Percentiles rank a stretch among this genome's conserved stretches.
phyloP scores from a whole-genome alignment of 2,797 vertebrate genomes.

The Enteromius afrohamiltoni region DNA sequence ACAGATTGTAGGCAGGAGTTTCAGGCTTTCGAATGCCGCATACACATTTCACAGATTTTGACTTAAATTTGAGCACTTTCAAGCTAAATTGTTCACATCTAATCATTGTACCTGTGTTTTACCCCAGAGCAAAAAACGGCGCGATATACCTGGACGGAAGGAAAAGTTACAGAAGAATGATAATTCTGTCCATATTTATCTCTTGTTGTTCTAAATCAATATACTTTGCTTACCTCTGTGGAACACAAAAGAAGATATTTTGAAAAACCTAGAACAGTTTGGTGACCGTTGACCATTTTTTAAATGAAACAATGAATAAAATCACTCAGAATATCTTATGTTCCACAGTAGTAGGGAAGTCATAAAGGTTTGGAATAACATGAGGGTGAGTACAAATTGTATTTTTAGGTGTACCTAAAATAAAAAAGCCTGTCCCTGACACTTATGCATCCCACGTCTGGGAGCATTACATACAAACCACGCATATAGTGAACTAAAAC shows the following conservation, averaged over 20 bases:
- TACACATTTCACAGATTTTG: slow-evolving; percentile 47
- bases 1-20: slow-evolving; percentile 10
- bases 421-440: neutral
- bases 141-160: neutral
- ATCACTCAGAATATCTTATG: neutral
- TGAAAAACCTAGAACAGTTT: neutral
- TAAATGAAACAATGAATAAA: neutral
- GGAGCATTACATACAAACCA: neutral
- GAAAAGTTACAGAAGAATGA: neutral
- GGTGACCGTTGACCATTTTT: neutral
- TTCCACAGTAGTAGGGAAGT: neutral
- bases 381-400: neutral
- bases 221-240: neutral
- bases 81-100: neutral
- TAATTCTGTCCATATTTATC: neutral
- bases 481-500: neutral
- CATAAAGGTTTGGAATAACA: neutral
- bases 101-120: neutral
- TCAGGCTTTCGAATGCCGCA: slow-evolving; percentile 17
- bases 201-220: neutral
- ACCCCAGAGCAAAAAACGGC: neutral
- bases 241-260: neutral
- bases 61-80: slow-evolving; percentile 46
- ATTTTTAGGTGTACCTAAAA: neutral
- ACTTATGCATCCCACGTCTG: neutral